Evolutionary conservation across 2,113 vertebrate genomes (phyloP), one percentile per base, ranked within the genome.

Genomic region (Centropus bengalensis): DNA sequence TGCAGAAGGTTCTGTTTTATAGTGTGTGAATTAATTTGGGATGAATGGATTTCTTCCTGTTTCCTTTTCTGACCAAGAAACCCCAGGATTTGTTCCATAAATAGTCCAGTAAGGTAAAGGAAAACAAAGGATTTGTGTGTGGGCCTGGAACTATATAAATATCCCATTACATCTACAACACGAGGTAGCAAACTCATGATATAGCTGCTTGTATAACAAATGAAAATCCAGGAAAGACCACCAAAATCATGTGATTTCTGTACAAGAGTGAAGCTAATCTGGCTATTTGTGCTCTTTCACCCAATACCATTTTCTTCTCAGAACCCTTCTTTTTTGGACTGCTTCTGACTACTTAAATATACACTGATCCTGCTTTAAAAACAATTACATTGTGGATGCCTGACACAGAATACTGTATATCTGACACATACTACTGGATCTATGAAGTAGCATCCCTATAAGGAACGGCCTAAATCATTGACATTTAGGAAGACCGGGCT

Each of bases 141-240:
- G 88, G 49, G 36, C 2, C 2, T 77, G 62, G 14, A 94, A 80
- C 26, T 90, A 27, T 76, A 36, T 79, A 93, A 87, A 88, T 62
- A 86, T 96, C 96, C 69, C 36, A 90, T 96, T 86, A 86, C 42
- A 58, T 94, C 82, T 83, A 73, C 83, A 89, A 92, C 95, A 63
- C 89, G 10, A 49, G 17, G 95, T 93, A 67, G 94, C 5, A 92
- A 75, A 82, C 24, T 94, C 66, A 82, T 79, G 58, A 84, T 87
- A 82, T 8, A 66, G 22, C 60, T 83, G 63, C 80, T 78, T 85
- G 42, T 75, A 91, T 94, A 95, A 89, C 77, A 93, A 87, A 64
- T 92, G 32, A 87, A 93, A 94, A 93, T 71, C 95, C 28, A 58
- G 55, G 89, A 94, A 86, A 56, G 19, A 13, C 14, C 49, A 86